These are phyloP conservation scores for Yponomeuta cagnagella DNA, from an alignment of 2,888 invertebrate species.

Conservation along the genomic window DNA sequence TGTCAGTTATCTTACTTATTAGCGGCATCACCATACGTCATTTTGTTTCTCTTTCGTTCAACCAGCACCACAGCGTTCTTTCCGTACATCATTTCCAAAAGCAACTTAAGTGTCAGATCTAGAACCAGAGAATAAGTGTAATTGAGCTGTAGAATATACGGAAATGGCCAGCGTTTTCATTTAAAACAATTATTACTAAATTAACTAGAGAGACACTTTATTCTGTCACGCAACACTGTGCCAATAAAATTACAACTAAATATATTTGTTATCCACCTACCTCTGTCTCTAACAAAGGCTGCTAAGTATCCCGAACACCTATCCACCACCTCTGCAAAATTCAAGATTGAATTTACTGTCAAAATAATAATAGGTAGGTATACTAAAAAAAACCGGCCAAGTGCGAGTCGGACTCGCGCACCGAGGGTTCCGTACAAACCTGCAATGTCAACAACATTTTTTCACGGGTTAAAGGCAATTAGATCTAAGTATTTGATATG, in stretches of 20 bases:
- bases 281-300: background rate
- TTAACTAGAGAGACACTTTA: no score
- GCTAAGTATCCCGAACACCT: background rate
- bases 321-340: background rate
- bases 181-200: no score
- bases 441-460: no score
- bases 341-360: background rate
- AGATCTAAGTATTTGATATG: no score
- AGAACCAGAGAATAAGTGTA: background rate
- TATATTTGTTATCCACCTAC: background rate
- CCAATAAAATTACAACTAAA: no score
- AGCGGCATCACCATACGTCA: background rate
- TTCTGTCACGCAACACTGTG: no score
- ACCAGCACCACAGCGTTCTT: background rate
- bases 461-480: no score
- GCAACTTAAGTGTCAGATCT: background rate
- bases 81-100: background rate
- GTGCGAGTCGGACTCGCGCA: no score
- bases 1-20: background rate
- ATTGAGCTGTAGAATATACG: no score
- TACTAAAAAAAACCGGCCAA: no score
- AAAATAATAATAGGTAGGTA: background rate
- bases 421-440: no score
- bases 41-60: background rate
- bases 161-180: no score